Percentiles rank a stretch among this genome's conserved stretches.
Conservation (phyloP, 2,797 vertebrate genomes). For the Liparis tanakae region DNA sequence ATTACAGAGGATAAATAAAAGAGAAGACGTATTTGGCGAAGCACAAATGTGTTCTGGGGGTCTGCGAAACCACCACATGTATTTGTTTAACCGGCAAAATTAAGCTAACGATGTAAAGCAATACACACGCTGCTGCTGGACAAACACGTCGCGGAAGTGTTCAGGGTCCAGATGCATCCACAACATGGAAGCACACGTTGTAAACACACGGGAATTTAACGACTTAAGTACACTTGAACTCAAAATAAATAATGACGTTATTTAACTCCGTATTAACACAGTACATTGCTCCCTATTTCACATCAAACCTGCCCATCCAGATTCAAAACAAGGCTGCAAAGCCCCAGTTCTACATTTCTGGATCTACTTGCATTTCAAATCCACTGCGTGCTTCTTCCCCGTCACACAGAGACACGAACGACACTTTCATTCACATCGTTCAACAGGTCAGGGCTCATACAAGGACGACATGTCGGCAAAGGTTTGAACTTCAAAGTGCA, state of each 20-base stretch:
- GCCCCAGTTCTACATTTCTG: conserved; percentile 3
- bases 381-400: conserved; percentile 17
- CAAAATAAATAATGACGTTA: conserved; percentile 71
- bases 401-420: conserved; percentile 25
- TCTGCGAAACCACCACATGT: conserved; percentile 33
- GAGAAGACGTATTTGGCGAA: conserved; percentile 35
- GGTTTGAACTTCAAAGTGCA: conserved; percentile 67
- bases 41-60: conserved; percentile 27
- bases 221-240: conserved; percentile 78
- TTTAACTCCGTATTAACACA: conserved; percentile 41
- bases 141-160: conserved; percentile 2
- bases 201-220: conserved; percentile 53
- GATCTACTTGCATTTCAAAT: conserved; percentile 26
- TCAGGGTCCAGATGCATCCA: conserved; percentile 14
- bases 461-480: conserved; percentile 61
- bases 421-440: conserved; percentile 27
- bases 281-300: conserved; percentile 63
- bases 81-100: conserved; percentile 31
- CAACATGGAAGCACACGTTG: conserved; percentile 43
- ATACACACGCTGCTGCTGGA: background rate
- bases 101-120: conserved; percentile 37
- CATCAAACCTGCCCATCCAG: conserved; percentile 29
- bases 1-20: conserved; percentile 4
- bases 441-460: conserved; percentile 41
- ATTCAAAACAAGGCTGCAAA: conserved; percentile 38